Conservation (phyloP, 1,140 invertebrate genomes). For the Grapholita molesta region DNA sequence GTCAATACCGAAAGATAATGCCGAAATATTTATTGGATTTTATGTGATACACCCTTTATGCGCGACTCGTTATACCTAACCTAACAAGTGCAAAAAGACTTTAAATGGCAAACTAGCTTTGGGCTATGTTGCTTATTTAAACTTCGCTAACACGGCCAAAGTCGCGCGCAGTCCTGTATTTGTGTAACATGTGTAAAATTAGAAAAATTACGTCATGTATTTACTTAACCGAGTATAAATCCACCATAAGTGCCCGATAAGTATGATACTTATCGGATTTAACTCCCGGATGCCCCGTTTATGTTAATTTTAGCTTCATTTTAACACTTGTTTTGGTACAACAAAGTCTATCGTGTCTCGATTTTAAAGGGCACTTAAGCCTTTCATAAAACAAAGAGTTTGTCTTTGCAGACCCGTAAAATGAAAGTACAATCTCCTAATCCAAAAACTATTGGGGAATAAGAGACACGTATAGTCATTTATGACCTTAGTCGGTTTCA, state of each 20-base stretch:
- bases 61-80: no score
- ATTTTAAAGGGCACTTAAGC: not conserved
- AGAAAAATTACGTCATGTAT: not conserved
- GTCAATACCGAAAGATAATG: no score
- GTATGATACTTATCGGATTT: not conserved
- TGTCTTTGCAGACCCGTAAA: not conserved
- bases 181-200: not conserved
- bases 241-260: not conserved
- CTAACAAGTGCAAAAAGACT: no score
- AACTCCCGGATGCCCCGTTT: not conserved
- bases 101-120: no score
- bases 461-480: not conserved
- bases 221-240: not conserved
- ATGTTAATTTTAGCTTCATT: not conserved
- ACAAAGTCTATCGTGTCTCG: not conserved
- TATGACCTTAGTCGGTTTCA: no score
- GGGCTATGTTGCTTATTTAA: no score
- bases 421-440: not conserved
- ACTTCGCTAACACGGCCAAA: no score
- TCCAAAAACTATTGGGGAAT: not conserved
- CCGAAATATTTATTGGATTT: no score
- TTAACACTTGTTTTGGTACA: not conserved
- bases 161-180: no score
- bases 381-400: not conserved
- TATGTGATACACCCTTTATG: no score